Percentiles rank a stretch among this genome's conserved stretches.
Evolutionary conservation across 1,140 invertebrate genomes (phyloP).

Genomic region (Globodera ellingtonae): DNA sequence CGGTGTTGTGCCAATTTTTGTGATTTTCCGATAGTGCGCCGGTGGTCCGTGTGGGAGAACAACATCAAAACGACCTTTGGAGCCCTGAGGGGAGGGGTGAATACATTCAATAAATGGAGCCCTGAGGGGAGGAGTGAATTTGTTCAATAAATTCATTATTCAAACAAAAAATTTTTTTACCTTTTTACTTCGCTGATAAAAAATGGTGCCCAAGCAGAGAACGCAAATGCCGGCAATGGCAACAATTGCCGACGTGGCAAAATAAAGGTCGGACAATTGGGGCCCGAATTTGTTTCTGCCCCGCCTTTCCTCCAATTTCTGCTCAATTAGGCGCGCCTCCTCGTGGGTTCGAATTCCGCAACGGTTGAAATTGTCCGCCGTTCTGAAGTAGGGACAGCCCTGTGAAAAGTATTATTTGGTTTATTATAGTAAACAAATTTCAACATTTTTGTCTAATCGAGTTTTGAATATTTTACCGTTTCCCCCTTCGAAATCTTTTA

Average conservation of each 20-base stretch:
- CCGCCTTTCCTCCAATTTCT: slow-evolving; percentile 1
- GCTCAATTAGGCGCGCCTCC: slow-evolving; percentile 47
- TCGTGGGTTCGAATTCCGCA: slow-evolving; percentile 49
- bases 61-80: slow-evolving; percentile 39
- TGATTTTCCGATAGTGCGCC: slow-evolving; percentile 10
- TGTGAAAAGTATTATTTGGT: slow-evolving; percentile 3
- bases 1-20: not conserved
- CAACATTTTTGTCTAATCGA: no score
- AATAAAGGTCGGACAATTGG: slow-evolving; percentile 46
- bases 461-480: no score
- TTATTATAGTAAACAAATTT: slow-evolving; percentile 11
- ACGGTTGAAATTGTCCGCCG: slow-evolving; percentile 49
- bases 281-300: slow-evolving; percentile 16
- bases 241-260: slow-evolving; percentile 47
- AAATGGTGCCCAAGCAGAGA: slow-evolving; percentile 53
- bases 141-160: not conserved
- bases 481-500: no score
- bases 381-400: slow-evolving; percentile 61
- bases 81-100: slow-evolving; percentile 37
- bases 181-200: slow-evolving; percentile 60
- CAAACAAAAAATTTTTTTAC: slow-evolving; percentile 31
- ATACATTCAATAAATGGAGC: slow-evolving; percentile 29
- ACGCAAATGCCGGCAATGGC: slow-evolving; percentile 49
- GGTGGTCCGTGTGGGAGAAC: not conserved
- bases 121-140: slow-evolving; percentile 31